Conservation (phyloP, 1,140 invertebrate species). For the Pinna nobilis region DNA sequence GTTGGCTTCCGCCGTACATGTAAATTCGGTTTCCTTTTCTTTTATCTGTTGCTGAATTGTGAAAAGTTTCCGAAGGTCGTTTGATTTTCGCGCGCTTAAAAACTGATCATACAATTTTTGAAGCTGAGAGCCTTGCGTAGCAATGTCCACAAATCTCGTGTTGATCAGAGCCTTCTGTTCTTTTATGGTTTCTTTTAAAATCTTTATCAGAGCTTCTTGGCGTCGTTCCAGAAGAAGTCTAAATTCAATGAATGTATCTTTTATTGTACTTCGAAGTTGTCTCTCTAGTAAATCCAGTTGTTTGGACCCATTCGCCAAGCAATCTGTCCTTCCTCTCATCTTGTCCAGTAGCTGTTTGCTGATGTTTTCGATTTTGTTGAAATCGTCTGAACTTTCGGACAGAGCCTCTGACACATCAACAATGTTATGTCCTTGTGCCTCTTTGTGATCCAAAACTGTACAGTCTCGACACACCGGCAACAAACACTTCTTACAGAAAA, state of each 20-base stretch:
- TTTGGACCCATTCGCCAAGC: constrained; percentile 65
- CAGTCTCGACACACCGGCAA: constrained; percentile 69
- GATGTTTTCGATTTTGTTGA: constrained; percentile 60
- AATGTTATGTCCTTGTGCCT: constrained; percentile 62
- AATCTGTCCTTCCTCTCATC: constrained; percentile 62
- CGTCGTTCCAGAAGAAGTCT: constrained; percentile 63
- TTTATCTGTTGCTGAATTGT: constrained; percentile 63
- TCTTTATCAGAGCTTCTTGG: constrained; percentile 62
- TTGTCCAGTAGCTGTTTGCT: constrained; percentile 58
- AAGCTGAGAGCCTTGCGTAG: constrained; percentile 60
- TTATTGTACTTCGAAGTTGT: constrained; percentile 60
- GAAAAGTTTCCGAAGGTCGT: constrained; percentile 66
- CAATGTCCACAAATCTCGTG: constrained; percentile 60
- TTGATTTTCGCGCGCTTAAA: constrained; percentile 52
- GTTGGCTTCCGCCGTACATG: constrained; percentile 49
- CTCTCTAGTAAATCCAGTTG: constrained; percentile 66
- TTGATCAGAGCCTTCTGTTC: constrained; percentile 65
- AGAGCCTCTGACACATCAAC: constrained; percentile 64
- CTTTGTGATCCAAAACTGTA: constrained; percentile 71
- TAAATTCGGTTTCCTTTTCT: constrained; percentile 58
- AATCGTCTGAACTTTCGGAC: constrained; percentile 58
- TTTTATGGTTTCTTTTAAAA: constrained; percentile 57
- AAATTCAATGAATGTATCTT: constrained; percentile 70
- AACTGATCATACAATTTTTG: constrained; percentile 67
- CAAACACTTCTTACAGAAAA: constrained; percentile 69